A percentile compares a stretch with the other conserved stretches of the same genome.
These are phyloP conservation scores for Scaptomyza hsui DNA, from an alignment of 1,140 invertebrate genomes.

Conservation along the genomic window DNA sequence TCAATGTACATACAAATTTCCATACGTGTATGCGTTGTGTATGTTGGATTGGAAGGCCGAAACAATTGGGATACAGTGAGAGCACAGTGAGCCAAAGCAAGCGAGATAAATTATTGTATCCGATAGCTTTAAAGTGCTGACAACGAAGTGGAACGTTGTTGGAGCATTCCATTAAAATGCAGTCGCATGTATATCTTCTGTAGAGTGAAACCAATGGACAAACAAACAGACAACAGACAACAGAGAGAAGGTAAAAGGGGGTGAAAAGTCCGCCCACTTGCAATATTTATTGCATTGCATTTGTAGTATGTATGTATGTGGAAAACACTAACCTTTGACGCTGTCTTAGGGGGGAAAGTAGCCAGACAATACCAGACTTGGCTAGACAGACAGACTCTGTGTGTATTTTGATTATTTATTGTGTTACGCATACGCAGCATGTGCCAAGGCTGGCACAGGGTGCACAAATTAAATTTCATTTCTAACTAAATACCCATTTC, in stretches of 20 bases:
- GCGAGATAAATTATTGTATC: constrained; percentile 64
- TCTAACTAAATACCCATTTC: not conserved
- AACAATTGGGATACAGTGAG: constrained; percentile 10
- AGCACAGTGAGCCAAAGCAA: constrained; percentile 2
- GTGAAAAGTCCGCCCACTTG: constrained; percentile 53
- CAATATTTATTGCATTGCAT: constrained; percentile 66
- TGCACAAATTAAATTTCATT: constrained; percentile 57
- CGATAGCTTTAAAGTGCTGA: constrained; percentile 58
- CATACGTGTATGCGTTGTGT: constrained; percentile 1
- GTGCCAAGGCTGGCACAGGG: constrained; percentile 24
- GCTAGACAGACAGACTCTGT: constrained; percentile 13
- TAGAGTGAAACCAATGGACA: constrained; percentile 41
- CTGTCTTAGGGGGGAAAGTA: constrained; percentile 15
- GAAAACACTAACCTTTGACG: constrained; percentile 63
- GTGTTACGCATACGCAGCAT: constrained; percentile 64
- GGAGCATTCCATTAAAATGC: constrained; percentile 54
- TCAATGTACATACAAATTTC: constrained; percentile 11
- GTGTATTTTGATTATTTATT: constrained; percentile 67
- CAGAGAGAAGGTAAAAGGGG: not conserved
- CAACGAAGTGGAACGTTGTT: constrained; percentile 24
- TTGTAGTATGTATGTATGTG: constrained; percentile 38
- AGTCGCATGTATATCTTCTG: constrained; percentile 62
- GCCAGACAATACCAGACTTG: constrained; percentile 2
- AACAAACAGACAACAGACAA: not conserved
- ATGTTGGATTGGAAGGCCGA: not conserved